Percentiles rank a stretch among this genome's conserved stretches.
phyloP scores from a whole-genome alignment of 2,888 invertebrate genomes.

The Eupithecia subumbrata region DNA sequence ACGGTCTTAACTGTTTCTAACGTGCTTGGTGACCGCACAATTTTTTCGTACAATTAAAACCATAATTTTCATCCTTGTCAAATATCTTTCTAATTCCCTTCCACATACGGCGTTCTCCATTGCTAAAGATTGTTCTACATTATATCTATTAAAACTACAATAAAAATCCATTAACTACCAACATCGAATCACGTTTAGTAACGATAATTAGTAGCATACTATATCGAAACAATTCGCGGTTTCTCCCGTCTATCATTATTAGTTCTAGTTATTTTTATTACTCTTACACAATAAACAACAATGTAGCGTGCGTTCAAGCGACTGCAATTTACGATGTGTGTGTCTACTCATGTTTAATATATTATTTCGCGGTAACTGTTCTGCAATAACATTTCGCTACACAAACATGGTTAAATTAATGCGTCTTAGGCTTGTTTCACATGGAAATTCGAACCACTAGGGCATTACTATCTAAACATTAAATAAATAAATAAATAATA shows the following conservation, averaged over 20 bases:
- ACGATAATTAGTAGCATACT: background rate
- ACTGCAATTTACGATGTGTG: slow-evolving; percentile 42
- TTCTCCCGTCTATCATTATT: slow-evolving; percentile 6
- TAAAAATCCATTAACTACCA: too few species aligned
- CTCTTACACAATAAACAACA: slow-evolving; percentile 41
- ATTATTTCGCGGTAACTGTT: slow-evolving; percentile 35
- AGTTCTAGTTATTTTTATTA: slow-evolving; percentile 52
- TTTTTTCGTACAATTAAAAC: background rate
- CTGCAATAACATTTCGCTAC: slow-evolving; percentile 34
- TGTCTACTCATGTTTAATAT: slow-evolving; percentile 39
- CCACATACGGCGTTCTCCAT: background rate
- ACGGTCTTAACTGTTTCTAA: background rate
- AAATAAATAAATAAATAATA: too few species aligned
- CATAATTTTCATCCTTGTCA: background rate
- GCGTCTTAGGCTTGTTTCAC: slow-evolving; percentile 14
- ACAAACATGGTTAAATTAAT: slow-evolving; percentile 18
- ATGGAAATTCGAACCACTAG: background rate
- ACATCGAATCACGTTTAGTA: background rate
- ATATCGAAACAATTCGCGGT: background rate
- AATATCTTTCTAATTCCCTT: background rate
- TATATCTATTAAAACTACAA: too few species aligned
- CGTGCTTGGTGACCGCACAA: background rate
- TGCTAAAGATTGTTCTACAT: background rate
- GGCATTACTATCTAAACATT: too few species aligned
- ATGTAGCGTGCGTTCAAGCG: slow-evolving; percentile 38